Conservation (phyloP, 1,140 invertebrate genomes). For the Euwallacea fornicatus region DNA sequence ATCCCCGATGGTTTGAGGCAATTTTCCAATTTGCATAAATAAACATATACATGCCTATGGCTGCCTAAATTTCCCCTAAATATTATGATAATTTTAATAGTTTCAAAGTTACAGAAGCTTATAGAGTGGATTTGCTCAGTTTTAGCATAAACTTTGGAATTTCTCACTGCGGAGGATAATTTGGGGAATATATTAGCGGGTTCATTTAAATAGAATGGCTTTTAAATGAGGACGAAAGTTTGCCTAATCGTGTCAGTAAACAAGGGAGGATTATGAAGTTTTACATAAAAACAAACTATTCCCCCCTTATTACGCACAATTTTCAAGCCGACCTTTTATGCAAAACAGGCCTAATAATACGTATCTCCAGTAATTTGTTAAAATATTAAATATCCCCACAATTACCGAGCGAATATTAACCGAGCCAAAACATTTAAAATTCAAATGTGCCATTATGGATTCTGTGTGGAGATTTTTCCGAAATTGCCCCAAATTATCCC, state of each 20-base stretch:
- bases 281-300: background rate
- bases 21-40: slow-evolving; percentile 39
- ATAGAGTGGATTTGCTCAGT: slow-evolving; percentile 20
- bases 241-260: background rate
- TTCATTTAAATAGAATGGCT: slow-evolving; percentile 27
- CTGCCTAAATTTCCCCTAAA: slow-evolving; percentile 23
- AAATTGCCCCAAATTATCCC: slow-evolving; percentile 1
- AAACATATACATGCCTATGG: slow-evolving; percentile 31
- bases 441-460: slow-evolving; percentile 16
- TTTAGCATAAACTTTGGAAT: slow-evolving; percentile 25
- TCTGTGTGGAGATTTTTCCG: slow-evolving; percentile 8
- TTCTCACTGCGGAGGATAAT: slow-evolving; percentile 12
- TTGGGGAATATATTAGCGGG: slow-evolving; percentile 25
- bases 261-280: no score
- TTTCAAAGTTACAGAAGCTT: slow-evolving; percentile 29
- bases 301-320: slow-evolving; percentile 13
- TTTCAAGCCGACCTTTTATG: slow-evolving; percentile 8
- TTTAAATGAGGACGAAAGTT: slow-evolving; percentile 7
- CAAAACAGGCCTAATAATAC: slow-evolving; percentile 23
- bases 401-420: slow-evolving; percentile 13
- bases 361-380: slow-evolving; percentile 10
- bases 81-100: slow-evolving; percentile 40
- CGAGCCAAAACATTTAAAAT: slow-evolving; percentile 23
- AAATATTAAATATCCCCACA: slow-evolving; percentile 16
- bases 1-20: slow-evolving; percentile 25